Evolutionary conservation across 2,113 vertebrate species (phyloP).

Genomic region (Sprattus sprattus): DNA sequence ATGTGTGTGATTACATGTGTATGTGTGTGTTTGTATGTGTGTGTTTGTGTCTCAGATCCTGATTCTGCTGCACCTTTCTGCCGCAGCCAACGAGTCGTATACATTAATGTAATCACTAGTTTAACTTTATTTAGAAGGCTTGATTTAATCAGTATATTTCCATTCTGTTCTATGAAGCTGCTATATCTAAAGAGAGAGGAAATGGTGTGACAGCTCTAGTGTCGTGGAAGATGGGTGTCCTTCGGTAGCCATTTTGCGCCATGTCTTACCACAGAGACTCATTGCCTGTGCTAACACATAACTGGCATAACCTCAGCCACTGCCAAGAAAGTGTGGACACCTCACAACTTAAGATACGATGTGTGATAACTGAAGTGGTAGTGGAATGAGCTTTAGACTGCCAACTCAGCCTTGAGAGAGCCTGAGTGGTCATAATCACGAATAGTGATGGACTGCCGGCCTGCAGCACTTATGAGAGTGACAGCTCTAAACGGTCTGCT

Average conservation of each 20-base stretch:
- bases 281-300: background rate
- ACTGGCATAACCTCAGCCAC: background rate
- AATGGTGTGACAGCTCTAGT: background rate
- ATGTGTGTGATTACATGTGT: background rate
- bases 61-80: background rate
- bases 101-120: background rate
- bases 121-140: background rate
- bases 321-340: background rate
- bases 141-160: background rate
- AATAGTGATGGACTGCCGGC: background rate
- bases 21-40: background rate
- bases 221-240: background rate
- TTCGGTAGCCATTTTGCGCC: background rate
- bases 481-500: background rate
- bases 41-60: background rate
- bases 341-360: background rate
- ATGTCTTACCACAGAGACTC: background rate
- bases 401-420: constrained; percentile 12
- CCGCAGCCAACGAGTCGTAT: background rate
- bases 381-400: background rate
- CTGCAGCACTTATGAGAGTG: background rate
- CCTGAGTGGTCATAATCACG: background rate
- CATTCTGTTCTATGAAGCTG: background rate
- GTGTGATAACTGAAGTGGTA: constrained; percentile 3
- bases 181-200: background rate